Conservation (phyloP, 2,888 invertebrate species). For the Zonitis immaculata region DNA sequence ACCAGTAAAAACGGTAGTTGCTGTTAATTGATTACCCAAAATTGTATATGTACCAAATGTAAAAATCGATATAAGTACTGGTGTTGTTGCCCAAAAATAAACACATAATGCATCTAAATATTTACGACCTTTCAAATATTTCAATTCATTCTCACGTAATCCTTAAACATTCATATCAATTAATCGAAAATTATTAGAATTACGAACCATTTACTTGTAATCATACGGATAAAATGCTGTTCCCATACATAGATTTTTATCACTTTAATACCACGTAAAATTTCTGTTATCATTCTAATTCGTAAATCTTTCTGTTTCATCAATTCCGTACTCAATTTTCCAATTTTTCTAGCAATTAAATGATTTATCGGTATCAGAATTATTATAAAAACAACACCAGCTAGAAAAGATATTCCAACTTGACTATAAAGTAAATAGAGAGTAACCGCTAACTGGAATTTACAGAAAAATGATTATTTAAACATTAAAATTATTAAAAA, state of each 20-base stretch:
- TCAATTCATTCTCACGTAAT: conserved; percentile 65
- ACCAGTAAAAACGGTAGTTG: conserved; percentile 90
- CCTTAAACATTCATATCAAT: too few relatives aligned
- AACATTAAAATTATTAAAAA: not conserved
- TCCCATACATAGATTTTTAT: conserved; percentile 96
- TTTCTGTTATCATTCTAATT: conserved; percentile 81
- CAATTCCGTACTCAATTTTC: conserved; percentile 74
- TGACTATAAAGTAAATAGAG: conserved; percentile 79
- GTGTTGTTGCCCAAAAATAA: conserved; percentile 98
- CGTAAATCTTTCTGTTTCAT: conserved; percentile 90
- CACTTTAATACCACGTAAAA: conserved; percentile 79
- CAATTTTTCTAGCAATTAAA: conserved; percentile 81
- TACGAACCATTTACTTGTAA: conserved; percentile 66
- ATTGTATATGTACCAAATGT: conserved; percentile 76
- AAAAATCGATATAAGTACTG: conserved; percentile 80
- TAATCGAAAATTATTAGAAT: too few relatives aligned
- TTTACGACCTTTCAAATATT: conserved; percentile 78
- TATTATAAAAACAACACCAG: conserved; percentile 82
- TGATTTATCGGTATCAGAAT: conserved; percentile 91
- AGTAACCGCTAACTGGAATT: conserved; percentile 69
- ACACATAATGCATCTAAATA: conserved; percentile 97
- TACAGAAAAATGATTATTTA: too few relatives aligned
- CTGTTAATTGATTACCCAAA: conserved; percentile 73
- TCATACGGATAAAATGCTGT: conserved; percentile 69
- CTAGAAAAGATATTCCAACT: conserved; percentile 87